phyloP scores from a whole-genome alignment of 2,113 vertebrate species.

The Oreamnos americanus region DNA sequence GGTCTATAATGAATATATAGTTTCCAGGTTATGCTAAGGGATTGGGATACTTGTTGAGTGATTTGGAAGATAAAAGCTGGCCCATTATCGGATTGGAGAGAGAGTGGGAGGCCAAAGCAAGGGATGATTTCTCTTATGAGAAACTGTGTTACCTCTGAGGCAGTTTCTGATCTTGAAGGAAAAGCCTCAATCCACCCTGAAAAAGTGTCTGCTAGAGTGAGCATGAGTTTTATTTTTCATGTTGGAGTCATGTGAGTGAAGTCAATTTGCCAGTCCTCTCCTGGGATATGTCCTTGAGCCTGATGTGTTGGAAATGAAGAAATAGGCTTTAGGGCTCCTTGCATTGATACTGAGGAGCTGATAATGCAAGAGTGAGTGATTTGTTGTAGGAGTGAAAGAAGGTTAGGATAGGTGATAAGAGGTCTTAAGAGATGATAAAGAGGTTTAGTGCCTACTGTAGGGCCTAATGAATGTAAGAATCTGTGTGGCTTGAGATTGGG shows the following conservation, averaged over 20 bases:
- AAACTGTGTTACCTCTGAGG: not conserved
- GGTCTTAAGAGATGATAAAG: not conserved
- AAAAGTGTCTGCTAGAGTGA: not conserved
- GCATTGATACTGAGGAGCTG: not conserved
- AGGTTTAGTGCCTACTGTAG: not conserved
- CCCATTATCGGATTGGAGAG: not conserved
- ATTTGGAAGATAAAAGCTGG: not conserved
- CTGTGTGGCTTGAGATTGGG: not conserved
- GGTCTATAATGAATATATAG: not conserved
- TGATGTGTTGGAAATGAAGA: not conserved
- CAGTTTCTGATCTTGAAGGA: not conserved
- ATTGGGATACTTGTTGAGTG: not conserved
- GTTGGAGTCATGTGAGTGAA: not conserved
- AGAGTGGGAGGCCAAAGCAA: not conserved
- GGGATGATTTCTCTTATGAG: not conserved
- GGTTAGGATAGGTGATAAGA: not conserved
- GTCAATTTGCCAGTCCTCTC: not conserved
- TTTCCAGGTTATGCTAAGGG: not conserved
- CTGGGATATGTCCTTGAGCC: not conserved
- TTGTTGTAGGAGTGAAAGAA: not conserved
- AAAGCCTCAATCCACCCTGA: not conserved
- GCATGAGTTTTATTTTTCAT: not conserved
- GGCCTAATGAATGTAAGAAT: not conserved
- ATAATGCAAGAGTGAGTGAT: not conserved
- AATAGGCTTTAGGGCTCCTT: not conserved